Evolutionary conservation across 2,888 invertebrate genomes (phyloP).

Genomic region (Yponomeuta plumbellus): DNA sequence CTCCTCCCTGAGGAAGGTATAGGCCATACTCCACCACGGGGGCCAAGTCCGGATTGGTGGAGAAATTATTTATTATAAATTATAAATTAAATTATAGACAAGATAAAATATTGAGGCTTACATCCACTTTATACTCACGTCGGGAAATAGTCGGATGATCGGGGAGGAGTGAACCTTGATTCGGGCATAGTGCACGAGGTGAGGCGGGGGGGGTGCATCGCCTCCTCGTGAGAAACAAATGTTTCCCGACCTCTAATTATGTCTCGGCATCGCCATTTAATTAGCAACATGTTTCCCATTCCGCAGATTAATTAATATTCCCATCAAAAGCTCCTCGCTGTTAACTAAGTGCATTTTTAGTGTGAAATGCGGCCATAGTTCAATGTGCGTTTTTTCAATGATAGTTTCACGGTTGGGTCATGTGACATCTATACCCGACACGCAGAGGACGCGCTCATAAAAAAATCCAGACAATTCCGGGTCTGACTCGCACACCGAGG

Average conservation of each 20-base stretch:
- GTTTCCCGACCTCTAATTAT: constrained; percentile 72
- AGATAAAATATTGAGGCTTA: background rate
- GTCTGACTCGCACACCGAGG: too few relatives aligned
- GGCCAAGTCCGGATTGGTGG: too few relatives aligned
- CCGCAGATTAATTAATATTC: constrained; percentile 75
- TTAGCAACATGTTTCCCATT: constrained; percentile 75
- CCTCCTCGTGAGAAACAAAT: constrained; percentile 68
- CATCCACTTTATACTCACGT: background rate
- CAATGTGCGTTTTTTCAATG: background rate
- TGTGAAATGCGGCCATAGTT: constrained; percentile 21
- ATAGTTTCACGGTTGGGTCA: too few relatives aligned
- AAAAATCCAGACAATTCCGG: too few relatives aligned
- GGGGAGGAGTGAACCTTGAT: background rate
- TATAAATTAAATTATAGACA: too few relatives aligned
- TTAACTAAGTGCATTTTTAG: constrained; percentile 75
- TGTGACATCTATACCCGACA: too few relatives aligned
- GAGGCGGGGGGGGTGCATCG: constrained; percentile 17
- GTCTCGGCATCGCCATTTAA: constrained; percentile 75
- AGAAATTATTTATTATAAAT: too few relatives aligned
- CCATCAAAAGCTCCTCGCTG: constrained; percentile 71
- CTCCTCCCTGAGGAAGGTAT: too few relatives aligned
- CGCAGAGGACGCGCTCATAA: too few relatives aligned
- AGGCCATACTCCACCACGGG: too few relatives aligned
- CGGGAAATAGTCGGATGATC: background rate
- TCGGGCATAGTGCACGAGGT: constrained; percentile 21